Base-by-base conservation (phyloP, 2,888 invertebrate genomes). In the Hyppa rectilinea region DNA sequence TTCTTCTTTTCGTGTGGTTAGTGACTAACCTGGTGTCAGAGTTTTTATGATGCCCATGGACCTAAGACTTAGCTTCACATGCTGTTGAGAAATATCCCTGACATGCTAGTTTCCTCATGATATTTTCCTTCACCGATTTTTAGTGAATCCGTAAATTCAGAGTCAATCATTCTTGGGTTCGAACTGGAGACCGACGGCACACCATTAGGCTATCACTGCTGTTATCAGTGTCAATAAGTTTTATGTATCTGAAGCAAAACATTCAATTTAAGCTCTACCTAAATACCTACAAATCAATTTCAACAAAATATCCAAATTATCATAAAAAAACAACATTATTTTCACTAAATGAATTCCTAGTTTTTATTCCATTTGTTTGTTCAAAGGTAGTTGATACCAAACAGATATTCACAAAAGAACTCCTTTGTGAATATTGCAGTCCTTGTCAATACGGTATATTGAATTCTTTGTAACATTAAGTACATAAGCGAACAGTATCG, bases 391-490 rank as follows among this genome's bases (percentile, higher is more conserved):
- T 71, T 62, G 65, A 60, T 64, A 60, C 56, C 60, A 58, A 75
- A 74, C 70, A 76, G 71, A 76, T 69, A 78, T 67, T 70, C 56
- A 69, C 69, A 61, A 70, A 52, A 29, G 10, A 64, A 68, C 56
- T 75, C 70, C 70, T 55, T 71, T 70, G 50, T n/a, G 12, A 67
- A 69, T 72, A 75, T 79, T 61, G 69, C 66, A 67, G 58, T 59
- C 69, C 66, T 52, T 72, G 78, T 70, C 81, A 72, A 76, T 71
- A 71, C 26, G 52, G 55, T 38, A 63, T 82, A 86, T 85, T 83
- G 83, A 84, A 81, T 81, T 84, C 81, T 83, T 86, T 74, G 77
- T 71, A n/a, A 66, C 36, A 34, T 67, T 50, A 76, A 69, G 76
- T 64, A 78, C 78, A 73, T 76, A 84, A 67, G 55, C 59, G 58